Evolutionary conservation across 2,113 vertebrate genomes (phyloP), one percentile per base, ranked within the genome.

Genomic region (Planiliza haematocheilus): DNA sequence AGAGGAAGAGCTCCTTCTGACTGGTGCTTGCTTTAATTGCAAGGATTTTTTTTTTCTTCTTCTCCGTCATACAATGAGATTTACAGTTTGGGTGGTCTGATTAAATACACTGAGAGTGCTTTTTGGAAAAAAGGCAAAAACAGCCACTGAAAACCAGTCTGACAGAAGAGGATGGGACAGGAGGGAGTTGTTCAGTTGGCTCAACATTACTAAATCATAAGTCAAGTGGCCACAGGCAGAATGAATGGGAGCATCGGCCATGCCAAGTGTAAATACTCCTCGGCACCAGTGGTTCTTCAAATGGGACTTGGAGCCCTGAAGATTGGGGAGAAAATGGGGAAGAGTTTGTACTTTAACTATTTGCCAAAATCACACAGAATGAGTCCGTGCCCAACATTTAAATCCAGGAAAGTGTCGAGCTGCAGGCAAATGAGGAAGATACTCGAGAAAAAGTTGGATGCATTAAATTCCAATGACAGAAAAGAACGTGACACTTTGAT

Each of bases 51-150:
- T 12, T 41, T 7, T 62, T 62, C 12, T 48, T 57, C 20, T 59
- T 56, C 59, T 50, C 56, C 16, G 9, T 74, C 9, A 61, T 53
- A 62, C 46, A 66, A 24, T 52, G 20, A 70, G 21, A 86, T 78
- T 82, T 53, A 70, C 65, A 77, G 55, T 74, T 68, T 80, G 75
- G 79, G 76, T 86, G 76, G 74, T 82, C 78, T 66, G 61, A 67
- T n/a, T 53, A 45, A 76, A 64, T 30, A 58, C 39, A 41, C n/a
- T 11, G 56, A 58, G 53, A 48, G 1, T 52, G 49, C 30, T 18
- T 16, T 49, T 43, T 55, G 24, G 37, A 52, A 68, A 84, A n/a
- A 53, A 74, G 2, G 18, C 65, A 68, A 39, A 70, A 16, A 24
- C 45, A 69, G 39, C 46, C 17, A 58, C 0, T 62, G 41, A 60